Conservation (phyloP, 2,113 vertebrate species). For the Phodopus roborovskii region DNA sequence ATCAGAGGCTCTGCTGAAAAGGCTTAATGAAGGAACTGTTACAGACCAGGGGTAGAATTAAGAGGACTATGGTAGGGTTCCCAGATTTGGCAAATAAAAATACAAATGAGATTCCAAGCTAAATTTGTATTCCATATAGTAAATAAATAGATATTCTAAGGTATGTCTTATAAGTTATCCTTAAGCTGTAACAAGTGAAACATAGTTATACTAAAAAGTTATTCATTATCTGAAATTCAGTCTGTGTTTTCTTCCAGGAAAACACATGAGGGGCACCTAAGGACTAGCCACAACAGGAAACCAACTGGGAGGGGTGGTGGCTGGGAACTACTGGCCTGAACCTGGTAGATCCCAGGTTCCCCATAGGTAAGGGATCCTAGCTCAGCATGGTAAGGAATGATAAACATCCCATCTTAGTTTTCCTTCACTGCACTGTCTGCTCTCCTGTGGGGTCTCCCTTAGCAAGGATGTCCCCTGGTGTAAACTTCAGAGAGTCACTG, state of each 20-base stretch:
- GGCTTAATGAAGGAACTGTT: neutral
- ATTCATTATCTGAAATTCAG: neutral
- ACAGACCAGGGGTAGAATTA: neutral
- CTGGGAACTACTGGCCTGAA: neutral
- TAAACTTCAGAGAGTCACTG: neutral
- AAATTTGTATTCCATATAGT: neutral
- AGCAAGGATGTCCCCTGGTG: neutral
- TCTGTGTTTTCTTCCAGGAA: neutral
- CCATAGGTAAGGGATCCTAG: rapidly evolving
- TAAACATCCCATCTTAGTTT: neutral
- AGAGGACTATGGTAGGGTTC: neutral
- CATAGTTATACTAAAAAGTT: neutral
- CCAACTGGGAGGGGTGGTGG: neutral
- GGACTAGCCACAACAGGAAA: neutral
- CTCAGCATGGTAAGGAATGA: neutral
- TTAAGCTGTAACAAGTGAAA: neutral
- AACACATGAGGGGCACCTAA: neutral
- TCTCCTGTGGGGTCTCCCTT: neutral
- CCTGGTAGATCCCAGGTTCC: too few species aligned
- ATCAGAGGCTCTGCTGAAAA: neutral
- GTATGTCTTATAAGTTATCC: neutral
- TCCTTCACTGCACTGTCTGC: neutral
- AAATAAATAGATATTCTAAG: neutral
- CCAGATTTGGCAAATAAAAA: slow-evolving; percentile 18
- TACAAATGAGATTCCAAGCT: neutral